Percentiles rank a stretch among this genome's conserved stretches.
These are phyloP conservation scores for Spizaetus ornatus DNA, from an alignment of 2,113 vertebrate species.

Conservation along the genomic window DNA sequence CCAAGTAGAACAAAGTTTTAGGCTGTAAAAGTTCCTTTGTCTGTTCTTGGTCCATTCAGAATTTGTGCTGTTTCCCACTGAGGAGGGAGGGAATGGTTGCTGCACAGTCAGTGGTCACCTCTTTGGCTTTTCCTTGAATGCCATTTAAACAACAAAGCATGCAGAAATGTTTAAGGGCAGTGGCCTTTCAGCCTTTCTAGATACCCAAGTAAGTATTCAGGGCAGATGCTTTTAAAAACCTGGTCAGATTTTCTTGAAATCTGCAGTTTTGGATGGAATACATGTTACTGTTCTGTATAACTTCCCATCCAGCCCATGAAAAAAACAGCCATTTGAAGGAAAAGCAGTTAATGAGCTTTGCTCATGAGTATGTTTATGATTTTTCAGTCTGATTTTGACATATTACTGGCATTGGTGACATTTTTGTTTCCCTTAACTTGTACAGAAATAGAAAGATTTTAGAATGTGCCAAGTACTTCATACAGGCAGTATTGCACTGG, in stretches of 20 bases:
- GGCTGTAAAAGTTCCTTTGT: neutral
- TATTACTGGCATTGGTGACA: neutral
- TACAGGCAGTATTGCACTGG: neutral
- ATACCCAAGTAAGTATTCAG: neutral
- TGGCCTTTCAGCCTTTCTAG: neutral
- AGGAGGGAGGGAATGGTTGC: neutral
- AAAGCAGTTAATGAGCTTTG: neutral
- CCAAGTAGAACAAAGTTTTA: neutral
- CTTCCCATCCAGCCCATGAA: neutral
- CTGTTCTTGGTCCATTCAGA: neutral
- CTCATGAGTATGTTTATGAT: neutral
- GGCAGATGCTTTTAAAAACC: neutral
- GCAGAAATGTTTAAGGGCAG: neutral
- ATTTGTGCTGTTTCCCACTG: neutral
- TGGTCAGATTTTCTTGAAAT: neutral
- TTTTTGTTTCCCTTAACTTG: neutral
- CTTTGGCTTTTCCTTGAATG: neutral
- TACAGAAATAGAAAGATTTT: neutral
- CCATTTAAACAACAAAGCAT: neutral
- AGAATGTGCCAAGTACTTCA: neutral
- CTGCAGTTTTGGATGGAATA: neutral
- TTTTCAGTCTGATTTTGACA: slow-evolving; percentile 7
- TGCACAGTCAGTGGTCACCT: neutral
- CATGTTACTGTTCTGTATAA: neutral
- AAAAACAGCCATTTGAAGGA: neutral